Evolutionary conservation across 2,113 vertebrate genomes (phyloP).

Genomic region (Silurus asotus): DNA sequence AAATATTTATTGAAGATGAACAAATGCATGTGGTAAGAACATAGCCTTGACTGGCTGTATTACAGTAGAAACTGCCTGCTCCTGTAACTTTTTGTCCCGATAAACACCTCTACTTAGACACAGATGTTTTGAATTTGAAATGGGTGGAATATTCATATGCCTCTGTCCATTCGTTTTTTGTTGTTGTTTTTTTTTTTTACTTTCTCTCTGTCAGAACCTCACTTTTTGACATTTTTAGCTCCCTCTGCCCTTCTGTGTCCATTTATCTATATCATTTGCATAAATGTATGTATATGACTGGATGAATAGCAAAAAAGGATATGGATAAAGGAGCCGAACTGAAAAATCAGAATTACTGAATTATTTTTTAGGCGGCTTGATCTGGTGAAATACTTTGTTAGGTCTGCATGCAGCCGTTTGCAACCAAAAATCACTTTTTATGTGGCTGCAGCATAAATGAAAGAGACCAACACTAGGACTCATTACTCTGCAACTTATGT

Average conservation of each 20-base stretch:
- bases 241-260: background rate
- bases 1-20: background rate
- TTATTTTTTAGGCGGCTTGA: background rate
- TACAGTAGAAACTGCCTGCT: background rate
- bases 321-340: background rate
- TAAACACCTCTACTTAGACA: background rate
- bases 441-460: background rate
- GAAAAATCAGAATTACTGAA: background rate
- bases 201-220: background rate
- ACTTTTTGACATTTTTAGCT: background rate
- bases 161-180: background rate
- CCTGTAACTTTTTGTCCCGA: background rate
- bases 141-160: background rate
- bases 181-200: no score
- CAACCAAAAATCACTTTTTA: background rate
- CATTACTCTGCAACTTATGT: background rate
- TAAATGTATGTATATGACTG: background rate
- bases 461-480: background rate
- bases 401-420: background rate
- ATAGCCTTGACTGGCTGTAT: background rate
- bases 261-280: background rate
- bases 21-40: background rate
- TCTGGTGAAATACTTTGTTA: background rate
- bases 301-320: background rate
- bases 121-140: constrained; percentile 3